Conservation (phyloP, 2,113 vertebrate genomes). For the Isichthys henryi region DNA sequence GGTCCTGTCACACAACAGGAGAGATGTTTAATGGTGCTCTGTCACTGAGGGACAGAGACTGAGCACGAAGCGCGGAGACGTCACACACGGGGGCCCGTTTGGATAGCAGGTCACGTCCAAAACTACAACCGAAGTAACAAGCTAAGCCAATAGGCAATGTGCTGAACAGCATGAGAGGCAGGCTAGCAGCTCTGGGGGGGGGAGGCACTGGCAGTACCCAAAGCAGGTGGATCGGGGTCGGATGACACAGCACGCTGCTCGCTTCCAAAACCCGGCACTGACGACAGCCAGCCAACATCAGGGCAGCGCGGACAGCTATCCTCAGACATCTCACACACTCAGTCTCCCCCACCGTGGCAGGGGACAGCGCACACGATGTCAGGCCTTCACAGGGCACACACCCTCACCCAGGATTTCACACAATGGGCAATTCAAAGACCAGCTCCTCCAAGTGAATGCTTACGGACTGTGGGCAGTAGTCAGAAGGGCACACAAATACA, state of each 20-base stretch:
- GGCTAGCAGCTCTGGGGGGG: not conserved
- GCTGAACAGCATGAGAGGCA: not conserved
- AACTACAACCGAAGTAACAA: not conserved
- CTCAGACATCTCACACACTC: not conserved
- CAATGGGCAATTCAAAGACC: not conserved
- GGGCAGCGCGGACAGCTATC: not conserved
- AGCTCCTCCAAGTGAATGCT: not conserved
- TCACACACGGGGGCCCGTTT: not conserved
- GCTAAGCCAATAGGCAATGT: not conserved
- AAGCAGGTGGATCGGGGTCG: not conserved
- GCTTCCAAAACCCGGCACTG: not conserved
- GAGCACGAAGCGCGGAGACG: not conserved
- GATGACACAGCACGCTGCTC: not conserved
- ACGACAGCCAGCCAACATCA: not conserved
- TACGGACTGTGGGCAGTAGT: not conserved
- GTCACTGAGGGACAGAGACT: not conserved
- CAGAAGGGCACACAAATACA: not conserved
- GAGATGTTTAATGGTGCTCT: not conserved
- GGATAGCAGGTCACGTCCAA: not conserved
- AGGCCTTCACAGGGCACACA: not conserved
- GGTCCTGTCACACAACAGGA: conserved; percentile 64
- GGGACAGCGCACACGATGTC: not conserved
- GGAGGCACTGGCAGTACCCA: not conserved
- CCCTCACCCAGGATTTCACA: not conserved
- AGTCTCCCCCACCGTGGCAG: not conserved